phyloP scores from a whole-genome alignment of 1,140 invertebrate genomes.

The Heliconius melpomene region DNA sequence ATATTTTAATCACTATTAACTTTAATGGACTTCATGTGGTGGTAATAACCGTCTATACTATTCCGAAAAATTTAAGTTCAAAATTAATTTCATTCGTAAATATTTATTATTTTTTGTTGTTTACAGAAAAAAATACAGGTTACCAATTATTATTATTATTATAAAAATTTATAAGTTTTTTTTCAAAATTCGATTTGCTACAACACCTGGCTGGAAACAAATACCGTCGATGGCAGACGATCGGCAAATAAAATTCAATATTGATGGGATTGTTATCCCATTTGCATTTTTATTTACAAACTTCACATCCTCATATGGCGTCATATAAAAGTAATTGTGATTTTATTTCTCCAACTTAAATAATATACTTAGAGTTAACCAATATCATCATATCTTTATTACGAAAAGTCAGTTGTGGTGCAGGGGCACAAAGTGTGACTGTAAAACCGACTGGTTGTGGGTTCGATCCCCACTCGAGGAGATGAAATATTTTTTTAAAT shows the following conservation, averaged over 20 bases:
- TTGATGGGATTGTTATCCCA: slow-evolving; percentile 17
- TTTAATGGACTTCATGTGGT: neutral
- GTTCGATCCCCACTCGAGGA: too few relatives aligned
- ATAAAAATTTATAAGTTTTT: neutral
- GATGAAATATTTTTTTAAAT: too few relatives aligned
- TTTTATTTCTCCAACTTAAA: neutral
- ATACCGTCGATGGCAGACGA: slow-evolving; percentile 2
- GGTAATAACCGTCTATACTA: neutral
- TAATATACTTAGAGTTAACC: neutral
- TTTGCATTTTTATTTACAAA: slow-evolving; percentile 29
- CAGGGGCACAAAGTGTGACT: too few relatives aligned
- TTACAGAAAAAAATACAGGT: neutral
- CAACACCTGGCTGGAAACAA: slow-evolving; percentile 20
- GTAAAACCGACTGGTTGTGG: too few relatives aligned
- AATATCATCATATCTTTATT: neutral
- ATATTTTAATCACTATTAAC: neutral
- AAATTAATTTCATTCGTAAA: too few relatives aligned
- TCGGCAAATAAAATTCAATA: slow-evolving; percentile 24
- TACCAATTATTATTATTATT: neutral
- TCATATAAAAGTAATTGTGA: neutral
- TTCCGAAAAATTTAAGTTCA: neutral
- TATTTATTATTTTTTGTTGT: too few relatives aligned
- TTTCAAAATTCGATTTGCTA: slow-evolving; percentile 1
- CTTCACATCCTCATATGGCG: neutral
- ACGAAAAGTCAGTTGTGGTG: neutral